These are phyloP conservation scores for Bovichtus diacanthus DNA, from an alignment of 2,797 vertebrate species.

Conservation along the genomic window DNA sequence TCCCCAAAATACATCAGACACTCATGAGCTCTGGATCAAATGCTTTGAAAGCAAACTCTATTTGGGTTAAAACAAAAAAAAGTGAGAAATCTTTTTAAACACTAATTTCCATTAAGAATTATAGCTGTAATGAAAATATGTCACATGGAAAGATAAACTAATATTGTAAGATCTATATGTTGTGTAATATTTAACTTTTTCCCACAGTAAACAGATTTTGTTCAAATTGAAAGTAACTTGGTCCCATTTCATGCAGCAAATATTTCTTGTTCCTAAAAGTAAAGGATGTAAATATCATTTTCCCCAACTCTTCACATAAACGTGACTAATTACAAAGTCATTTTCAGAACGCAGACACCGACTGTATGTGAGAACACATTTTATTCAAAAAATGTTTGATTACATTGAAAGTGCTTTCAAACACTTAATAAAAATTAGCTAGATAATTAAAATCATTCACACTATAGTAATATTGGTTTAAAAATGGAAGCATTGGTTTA, in stretches of 20 bases:
- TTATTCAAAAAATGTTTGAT: slow-evolving; percentile 51
- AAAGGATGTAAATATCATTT: background rate
- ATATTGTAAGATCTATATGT: background rate
- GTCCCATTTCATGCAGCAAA: background rate
- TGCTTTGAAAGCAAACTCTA: background rate
- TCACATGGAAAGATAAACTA: background rate
- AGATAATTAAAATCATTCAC: slow-evolving; percentile 28
- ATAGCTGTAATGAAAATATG: background rate
- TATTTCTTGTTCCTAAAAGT: background rate
- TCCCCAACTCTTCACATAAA: background rate
- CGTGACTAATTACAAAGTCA: background rate
- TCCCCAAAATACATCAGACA: background rate
- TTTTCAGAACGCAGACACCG: background rate
- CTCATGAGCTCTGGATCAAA: background rate
- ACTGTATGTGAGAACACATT: slow-evolving; percentile 27
- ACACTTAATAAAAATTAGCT: background rate
- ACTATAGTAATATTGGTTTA: background rate
- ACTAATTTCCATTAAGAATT: background rate
- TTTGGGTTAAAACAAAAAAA: background rate
- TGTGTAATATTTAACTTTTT: background rate
- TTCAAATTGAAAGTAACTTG: background rate
- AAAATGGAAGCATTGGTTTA: slow-evolving; percentile 18
- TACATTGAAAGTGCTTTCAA: slow-evolving; percentile 17
- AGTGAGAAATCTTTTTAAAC: background rate
- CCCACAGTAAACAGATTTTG: background rate